A percentile compares a stretch with the other conserved stretches of the same genome.
phyloP scores from a whole-genome alignment of 2,113 vertebrate genomes.

The Crotalus horridus region DNA sequence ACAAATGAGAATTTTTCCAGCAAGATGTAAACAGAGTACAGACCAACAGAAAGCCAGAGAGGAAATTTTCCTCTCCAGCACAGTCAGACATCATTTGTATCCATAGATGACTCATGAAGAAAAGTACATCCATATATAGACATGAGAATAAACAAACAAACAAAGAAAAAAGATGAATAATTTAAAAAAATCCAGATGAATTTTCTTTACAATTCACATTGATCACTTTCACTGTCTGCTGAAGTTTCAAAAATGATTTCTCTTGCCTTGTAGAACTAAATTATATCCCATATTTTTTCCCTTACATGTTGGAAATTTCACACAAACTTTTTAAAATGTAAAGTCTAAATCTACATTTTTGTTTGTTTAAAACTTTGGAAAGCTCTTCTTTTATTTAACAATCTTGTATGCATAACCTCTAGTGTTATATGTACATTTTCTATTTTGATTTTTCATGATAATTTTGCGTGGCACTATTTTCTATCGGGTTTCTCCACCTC shows the following conservation, averaged over 20 bases:
- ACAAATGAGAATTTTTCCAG: not conserved
- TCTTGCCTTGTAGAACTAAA: not conserved
- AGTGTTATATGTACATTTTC: not conserved
- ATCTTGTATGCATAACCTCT: not conserved
- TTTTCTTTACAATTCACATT: not conserved
- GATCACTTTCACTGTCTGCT: not conserved
- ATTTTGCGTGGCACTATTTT: no score
- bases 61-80: not conserved
- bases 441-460: not conserved
- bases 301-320: not conserved
- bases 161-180: not conserved
- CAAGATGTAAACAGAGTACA: not conserved
- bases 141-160: not conserved
- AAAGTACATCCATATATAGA: not conserved
- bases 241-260: slow-evolving; percentile 11
- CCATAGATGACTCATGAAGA: not conserved
- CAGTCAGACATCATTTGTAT: fast-evolving
- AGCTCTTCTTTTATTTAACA: not conserved
- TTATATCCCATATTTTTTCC: not conserved
- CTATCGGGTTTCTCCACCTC: not conserved
- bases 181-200: not conserved
- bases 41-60: not conserved
- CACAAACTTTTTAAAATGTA: not conserved
- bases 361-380: not conserved
- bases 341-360: not conserved